Evolutionary conservation across 2,888 invertebrate species (phyloP), one percentile per base, ranked within the genome.

Genomic region (Eurois occulta): DNA sequence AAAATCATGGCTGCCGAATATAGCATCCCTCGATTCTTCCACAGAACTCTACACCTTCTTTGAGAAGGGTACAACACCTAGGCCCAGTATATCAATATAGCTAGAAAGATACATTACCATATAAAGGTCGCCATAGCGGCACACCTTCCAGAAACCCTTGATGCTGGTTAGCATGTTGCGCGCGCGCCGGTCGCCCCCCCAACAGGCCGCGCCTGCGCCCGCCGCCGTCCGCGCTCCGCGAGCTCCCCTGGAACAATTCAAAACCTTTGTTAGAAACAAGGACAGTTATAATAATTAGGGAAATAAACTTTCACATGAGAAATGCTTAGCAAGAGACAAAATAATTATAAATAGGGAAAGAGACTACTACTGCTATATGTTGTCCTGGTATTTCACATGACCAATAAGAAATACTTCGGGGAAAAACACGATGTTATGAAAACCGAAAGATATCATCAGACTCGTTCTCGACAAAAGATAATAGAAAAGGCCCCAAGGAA

Each of bases 81-180:
- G 18, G 38, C 2, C 28, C 18, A 18, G 2, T 24, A 35, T n/a
- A 28, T 8, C 28, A 16, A 32, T 52, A 18, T 21, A 52, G 60
- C 8, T 46, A 68, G 10, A 55, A 65, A 46, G 35, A 58, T 78
- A 74, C 88, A 88, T 92, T 92, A 97, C 97, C 97, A 97, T 97
- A 87, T 95, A 97, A 68, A 96, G 93, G 92, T 97, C 96, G 83
- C 97, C 97, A 94, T 97, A 96, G 43, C 95, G 95, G 93, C 95
- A 97, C 90, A 95, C 94, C 95, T 97, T 97, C 96, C 97, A 97
- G 92, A 96, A 95, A 70, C 95, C 95, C 87, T 97, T 97, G 91
- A 97, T 93, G 91, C 93, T 95, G 72, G 96, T 92, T 81, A 97
- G 92, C 97, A 97, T 97, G 91, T 86, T 95, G 92, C 94, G 94